Evolutionary conservation across 2,797 vertebrate genomes (phyloP).

Genomic region (Novumbra hubbsi): DNA sequence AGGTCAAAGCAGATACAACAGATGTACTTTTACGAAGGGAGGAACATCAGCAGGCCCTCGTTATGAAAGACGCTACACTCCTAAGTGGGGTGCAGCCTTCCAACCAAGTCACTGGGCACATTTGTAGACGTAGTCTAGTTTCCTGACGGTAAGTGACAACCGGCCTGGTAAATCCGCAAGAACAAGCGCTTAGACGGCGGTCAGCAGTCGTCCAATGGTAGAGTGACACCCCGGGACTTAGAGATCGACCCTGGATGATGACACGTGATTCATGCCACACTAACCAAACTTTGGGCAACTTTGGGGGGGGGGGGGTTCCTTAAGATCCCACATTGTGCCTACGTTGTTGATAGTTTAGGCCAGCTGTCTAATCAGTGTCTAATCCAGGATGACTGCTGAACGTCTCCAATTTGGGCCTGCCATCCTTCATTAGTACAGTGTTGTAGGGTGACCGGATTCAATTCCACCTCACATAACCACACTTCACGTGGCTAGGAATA

Average conservation of each 20-base stretch:
- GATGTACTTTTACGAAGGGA: background rate
- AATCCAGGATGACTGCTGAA: slow-evolving; percentile 53
- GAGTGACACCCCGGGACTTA: background rate
- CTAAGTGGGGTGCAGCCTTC: no score
- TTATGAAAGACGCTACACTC: no score
- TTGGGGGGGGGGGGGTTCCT: slow-evolving; percentile 60
- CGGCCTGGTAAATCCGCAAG: slow-evolving; percentile 65
- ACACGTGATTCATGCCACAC: slow-evolving; percentile 68
- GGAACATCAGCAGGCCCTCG: background rate
- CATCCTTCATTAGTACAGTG: slow-evolving; percentile 51
- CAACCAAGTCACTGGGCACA: no score
- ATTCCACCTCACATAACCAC: slow-evolving; percentile 50
- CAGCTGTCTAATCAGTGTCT: slow-evolving; percentile 62
- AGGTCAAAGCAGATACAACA: background rate
- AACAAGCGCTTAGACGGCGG: slow-evolving; percentile 59
- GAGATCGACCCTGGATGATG: slow-evolving; percentile 70
- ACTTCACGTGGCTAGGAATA: slow-evolving; percentile 70
- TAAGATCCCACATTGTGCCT: slow-evolving; percentile 66
- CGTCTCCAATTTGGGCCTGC: slow-evolving; percentile 56
- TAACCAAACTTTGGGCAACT: slow-evolving; percentile 60
- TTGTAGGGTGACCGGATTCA: slow-evolving; percentile 37
- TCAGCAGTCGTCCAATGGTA: slow-evolving; percentile 59
- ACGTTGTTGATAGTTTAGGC: slow-evolving; percentile 60
- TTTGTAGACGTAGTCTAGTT: no score
- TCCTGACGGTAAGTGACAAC: slow-evolving; percentile 54